Evolutionary conservation across 2,888 invertebrate genomes (phyloP), one percentile per base, ranked within the genome.

Genomic region (Orthonevra nobilis): DNA sequence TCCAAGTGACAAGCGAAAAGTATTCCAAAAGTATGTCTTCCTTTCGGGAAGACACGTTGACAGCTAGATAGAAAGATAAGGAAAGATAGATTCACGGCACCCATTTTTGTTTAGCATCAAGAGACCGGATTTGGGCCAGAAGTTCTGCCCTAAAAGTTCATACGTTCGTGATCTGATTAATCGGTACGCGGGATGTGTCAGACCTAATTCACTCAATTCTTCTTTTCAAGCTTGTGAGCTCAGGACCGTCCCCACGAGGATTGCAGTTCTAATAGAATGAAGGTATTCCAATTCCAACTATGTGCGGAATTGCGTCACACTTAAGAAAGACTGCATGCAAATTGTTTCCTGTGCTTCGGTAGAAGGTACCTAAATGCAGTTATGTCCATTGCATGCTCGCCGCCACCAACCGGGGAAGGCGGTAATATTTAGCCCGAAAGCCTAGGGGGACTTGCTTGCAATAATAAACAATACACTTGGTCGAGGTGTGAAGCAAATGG

Each of bases 101-200:
- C 23, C 23, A 48, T n/a, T n/a, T n/a, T n/a, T n/a, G n/a, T n/a
- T n/a, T n/a, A 32, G 54, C 32, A 34, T 36, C 40, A 69, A 63
- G 32, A 7, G 30, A 20, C 46, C 48, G 38, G 70, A 72, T 72
- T 46, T 38, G 52, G 58, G 32, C 58, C 72, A 66, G 66, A 79
- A 38, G 40, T 34, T 60, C 23, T 48, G 34, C 28, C 28, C 30
- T 28, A 20, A 61, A 61, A 73, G 46, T 68, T 79, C 73, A 79
- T 70, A 73, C 79, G 52, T 73, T 73, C 79, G 72, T 79, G 79
- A 73, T 73, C 73, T 73, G 73, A 79, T 73, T 73, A 79, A 79
- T 73, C 58, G 56, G 54, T 56, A 56, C 36, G 38, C 5, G 23
- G 46, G 54, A 38, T 44, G 52, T 73, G 72, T 73, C 60, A 61